Evolutionary conservation across 2,797 vertebrate genomes (phyloP), one percentile per base, ranked within the genome.

Genomic region (Neosalanx taihuensis): DNA sequence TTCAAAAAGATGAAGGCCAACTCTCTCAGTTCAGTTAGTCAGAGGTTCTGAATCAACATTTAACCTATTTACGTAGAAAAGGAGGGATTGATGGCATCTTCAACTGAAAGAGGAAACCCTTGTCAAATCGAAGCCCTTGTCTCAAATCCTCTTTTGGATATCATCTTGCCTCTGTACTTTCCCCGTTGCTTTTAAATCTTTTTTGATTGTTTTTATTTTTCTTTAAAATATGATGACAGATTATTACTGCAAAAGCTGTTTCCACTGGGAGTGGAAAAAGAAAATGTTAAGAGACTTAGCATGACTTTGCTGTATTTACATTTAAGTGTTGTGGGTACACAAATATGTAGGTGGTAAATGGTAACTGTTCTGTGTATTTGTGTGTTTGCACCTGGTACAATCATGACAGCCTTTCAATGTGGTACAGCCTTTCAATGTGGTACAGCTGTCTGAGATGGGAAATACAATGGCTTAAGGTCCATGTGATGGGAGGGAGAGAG

Each of bases 391-490:
- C 81, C 78, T 77, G 79, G 79, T 89, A 89, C 87, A 89, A 86
- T 90, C 83, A 78, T 85, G 79, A 89, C 84, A 85, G 85, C 83
- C 79, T 81, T 83, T 80, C 79, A 83, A 85, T 90, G 82, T 79
- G 80, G 78, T 84, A 80, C 78, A 81, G 75, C 77, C 79, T 81
- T 83, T 80, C 79, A 83, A 85, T 90, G 82, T 79, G 80, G 78
- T 84, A 80, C 78, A 81, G 75, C 77, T 81, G 84, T 82, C 76
- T 82, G 81, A 72, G 85, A 91, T 91, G 89, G 81, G 83, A 89
- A 92, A 85, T 86, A 90, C 84, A 86, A 90, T 88, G 88, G 88
- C 88, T 92, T 92, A 88, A 91, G 85, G 90, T 92, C 91, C 89
- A 81, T 89, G 89, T 90, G 86, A 87, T 81, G 72, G 76, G 81